Percentiles rank a stretch among this genome's conserved stretches.
These are phyloP conservation scores for Amphiprion percula DNA, from an alignment of 2,113 vertebrate genomes.

Conservation along the genomic window DNA sequence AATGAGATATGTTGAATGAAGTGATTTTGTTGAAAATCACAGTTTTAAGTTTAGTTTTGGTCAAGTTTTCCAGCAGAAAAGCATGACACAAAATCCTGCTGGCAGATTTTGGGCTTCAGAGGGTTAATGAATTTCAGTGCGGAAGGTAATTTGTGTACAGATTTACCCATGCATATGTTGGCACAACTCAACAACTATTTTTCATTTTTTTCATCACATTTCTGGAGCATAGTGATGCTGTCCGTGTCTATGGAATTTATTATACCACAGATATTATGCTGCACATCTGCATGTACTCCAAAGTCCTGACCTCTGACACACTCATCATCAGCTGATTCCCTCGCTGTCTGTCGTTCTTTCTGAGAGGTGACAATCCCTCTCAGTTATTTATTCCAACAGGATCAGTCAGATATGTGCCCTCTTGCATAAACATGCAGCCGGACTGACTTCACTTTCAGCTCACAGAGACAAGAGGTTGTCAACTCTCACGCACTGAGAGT, in stretches of 20 bases:
- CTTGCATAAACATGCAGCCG: neutral
- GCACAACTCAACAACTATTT: neutral
- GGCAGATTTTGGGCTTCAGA: too few relatives aligned
- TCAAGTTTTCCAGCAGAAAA: too few relatives aligned
- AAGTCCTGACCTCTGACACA: conserved; percentile 18
- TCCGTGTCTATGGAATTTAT: too few relatives aligned
- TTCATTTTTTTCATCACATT: neutral
- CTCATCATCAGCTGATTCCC: conserved; percentile 23
- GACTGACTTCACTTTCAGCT: conserved; percentile 18
- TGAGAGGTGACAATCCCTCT: conserved; percentile 63
- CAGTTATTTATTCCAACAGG: conserved; percentile 73
- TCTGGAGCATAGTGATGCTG: neutral
- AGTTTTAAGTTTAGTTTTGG: too few relatives aligned
- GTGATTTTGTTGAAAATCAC: too few relatives aligned
- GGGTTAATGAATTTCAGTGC: too few relatives aligned
- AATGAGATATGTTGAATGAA: too few relatives aligned
- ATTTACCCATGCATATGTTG: neutral
- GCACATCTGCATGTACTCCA: conserved; percentile 11
- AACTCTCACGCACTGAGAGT: conserved; percentile 9
- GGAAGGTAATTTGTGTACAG: too few relatives aligned
- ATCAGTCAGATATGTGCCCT: conserved; percentile 56
- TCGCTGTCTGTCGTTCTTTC: conserved; percentile 7
- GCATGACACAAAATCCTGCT: too few relatives aligned
- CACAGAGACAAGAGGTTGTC: conserved; percentile 22
- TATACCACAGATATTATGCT: neutral